Evolutionary conservation across 2,113 vertebrate genomes (phyloP).

Genomic region (Chiloscyllium plagiosum): DNA sequence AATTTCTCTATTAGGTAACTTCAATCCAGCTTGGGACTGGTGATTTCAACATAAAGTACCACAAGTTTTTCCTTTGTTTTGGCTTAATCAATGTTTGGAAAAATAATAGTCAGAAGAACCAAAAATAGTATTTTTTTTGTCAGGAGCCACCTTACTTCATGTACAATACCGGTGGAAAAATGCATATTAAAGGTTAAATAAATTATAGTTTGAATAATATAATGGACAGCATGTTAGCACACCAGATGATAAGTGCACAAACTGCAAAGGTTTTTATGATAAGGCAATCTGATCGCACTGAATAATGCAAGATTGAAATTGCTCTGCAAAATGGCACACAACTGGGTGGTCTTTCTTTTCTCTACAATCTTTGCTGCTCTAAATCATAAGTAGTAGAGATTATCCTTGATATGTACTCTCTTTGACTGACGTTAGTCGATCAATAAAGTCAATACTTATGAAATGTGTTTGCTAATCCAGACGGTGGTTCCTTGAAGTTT

Average conservation of each 20-base stretch:
- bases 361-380: background rate
- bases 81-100: background rate
- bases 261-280: background rate
- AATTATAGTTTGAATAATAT: background rate
- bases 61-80: background rate
- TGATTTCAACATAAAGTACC: background rate
- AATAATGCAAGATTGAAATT: no score
- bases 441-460: background rate
- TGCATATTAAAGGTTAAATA: background rate
- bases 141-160: background rate
- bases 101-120: background rate
- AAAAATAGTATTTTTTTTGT: background rate
- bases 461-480: conserved; percentile 10
- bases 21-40: background rate
- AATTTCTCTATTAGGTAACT: no score
- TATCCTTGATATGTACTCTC: background rate
- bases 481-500: background rate
- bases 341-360: background rate
- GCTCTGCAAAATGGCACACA: background rate
- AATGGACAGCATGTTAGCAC: background rate
- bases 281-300: background rate
- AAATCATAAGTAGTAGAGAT: background rate
- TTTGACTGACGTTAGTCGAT: background rate
- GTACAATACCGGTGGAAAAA: background rate
- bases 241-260: background rate